Evolutionary conservation across 2,797 vertebrate species (phyloP), one percentile per base, ranked within the genome.

Genomic region (Xenopus petersii): DNA sequence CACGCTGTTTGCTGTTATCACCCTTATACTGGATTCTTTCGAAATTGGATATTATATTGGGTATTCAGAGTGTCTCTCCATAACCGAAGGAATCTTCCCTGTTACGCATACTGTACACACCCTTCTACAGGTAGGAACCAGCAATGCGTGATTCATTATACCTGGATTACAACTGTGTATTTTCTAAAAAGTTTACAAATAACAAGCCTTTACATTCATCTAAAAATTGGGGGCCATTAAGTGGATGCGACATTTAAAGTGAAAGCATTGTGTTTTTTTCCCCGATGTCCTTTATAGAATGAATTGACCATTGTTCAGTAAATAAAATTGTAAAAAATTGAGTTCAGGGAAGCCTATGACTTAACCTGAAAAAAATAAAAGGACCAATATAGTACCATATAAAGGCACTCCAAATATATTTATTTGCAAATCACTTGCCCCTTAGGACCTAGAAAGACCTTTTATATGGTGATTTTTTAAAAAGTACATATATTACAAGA

Each of bases 1-100:
- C 21, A 21, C 21, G 1, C 21, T 21, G 36, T 95, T 99, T 62
- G 96, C 97, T 0, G 82, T 94, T 74, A 93, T 98, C 61, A 98
- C 97, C 58, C 81, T 99, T 80, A 90, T 98, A 72, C 94, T 99
- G 90, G 97, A 97, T 69, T 93, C 94, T 74, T 96, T 99, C 82
- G 94, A 95, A 85, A 91, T 99, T 46, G 98, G 97, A 47, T 93
- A 96, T 84, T 99, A 93, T 80, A 82, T 97, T 75, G 97, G 98
- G 49, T 98, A 93, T 85, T 92, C 91, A 3, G 89, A 90, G 36
- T 99, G 97, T 79, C 86, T 97, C 56, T 95, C 96, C 3, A 89
- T 91, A 55, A 89, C 94, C 0, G 92, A 96, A 74, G 95, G 93
- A 5, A 93, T 98, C 70, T 97, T 96, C 83, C 96, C 96, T 0